phyloP scores from a whole-genome alignment of 2,113 vertebrate genomes.

The Lipophrys pholis region DNA sequence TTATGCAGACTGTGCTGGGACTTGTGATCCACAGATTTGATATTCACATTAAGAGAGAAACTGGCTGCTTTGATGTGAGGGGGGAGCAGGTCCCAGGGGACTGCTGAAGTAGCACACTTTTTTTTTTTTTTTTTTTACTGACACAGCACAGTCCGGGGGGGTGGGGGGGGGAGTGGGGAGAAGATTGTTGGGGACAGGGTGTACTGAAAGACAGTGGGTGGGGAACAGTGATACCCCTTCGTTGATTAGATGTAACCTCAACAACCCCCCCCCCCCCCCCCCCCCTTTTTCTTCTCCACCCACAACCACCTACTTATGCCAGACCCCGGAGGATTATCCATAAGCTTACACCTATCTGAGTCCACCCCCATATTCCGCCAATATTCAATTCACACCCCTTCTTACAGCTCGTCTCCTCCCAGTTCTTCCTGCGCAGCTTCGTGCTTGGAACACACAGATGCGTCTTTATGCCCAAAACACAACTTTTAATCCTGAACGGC shows the following conservation, averaged over 20 bases:
- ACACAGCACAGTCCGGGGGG: conserved; percentile 74
- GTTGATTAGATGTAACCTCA: conserved; percentile 73
- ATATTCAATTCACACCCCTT: conserved; percentile 67
- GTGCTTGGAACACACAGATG: conserved; percentile 31
- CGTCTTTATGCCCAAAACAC: conserved; percentile 15
- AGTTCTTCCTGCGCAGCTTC: conserved; percentile 23
- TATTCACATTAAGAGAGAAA: conserved; percentile 83
- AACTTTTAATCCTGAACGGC: conserved; percentile 58
- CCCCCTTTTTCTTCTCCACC: conserved; percentile 14
- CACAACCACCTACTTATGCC: conserved; percentile 66
- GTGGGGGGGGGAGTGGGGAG: conserved; percentile 33
- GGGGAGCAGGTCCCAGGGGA: conserved; percentile 72
- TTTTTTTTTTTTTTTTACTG: conserved; percentile 78
- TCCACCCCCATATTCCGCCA: conserved; percentile 41
- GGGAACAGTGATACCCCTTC: conserved; percentile 50
- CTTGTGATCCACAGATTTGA: conserved; percentile 84
- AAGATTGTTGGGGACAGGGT: conserved; percentile 71
- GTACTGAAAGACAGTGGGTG: conserved; percentile 64
- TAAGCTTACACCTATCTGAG: conserved; percentile 73
- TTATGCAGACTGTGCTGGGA: conserved; percentile 84
- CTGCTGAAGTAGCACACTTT: conserved; percentile 83
- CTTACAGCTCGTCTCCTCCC: conserved; percentile 29
- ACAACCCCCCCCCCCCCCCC: conserved; percentile 33
- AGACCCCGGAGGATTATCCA: conserved; percentile 72
- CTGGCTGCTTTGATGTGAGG: conserved; percentile 82